Evolutionary conservation across 2,888 invertebrate genomes (phyloP), one percentile per base, ranked within the genome.

Genomic region (Oscheius onirici): DNA sequence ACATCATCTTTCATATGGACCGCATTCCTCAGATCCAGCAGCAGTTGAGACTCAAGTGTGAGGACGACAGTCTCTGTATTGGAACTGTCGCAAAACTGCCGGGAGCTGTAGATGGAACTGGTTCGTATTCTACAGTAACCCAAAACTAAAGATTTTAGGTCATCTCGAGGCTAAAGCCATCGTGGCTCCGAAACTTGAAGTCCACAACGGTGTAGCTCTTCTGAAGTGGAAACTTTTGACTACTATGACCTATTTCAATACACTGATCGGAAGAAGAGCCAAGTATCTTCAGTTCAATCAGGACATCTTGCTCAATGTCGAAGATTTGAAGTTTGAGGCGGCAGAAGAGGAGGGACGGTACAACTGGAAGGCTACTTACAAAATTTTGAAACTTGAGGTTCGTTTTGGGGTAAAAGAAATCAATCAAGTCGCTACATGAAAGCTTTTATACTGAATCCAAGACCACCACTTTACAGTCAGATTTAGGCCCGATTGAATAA

Each of bases 1-100:
- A 70, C 55, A 63, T 63, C 41, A 63, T 63, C 40, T 70, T 70
- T 52, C 61, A 70, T 13, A 13, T 70, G 26, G 52, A 70, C 43
- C 51, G 54, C 34, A 52, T 70, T 24, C 54, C 61, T 22, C 26
- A 70, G 51, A 61, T 70, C 26, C 28, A 63, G 11, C 15, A 70
- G 6, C 52, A 44, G 17, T 22, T 70, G 28, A 34, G 26, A 5
- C 28, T 63, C 15, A 52, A 61, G n/a, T 70, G 70, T 52, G 22
- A 34, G 1, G 70, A 61, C 1, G 44, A 22, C 13, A 52, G 52
- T 15, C 15, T 46, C 11, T 70, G 70, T 34, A 17, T 70, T 10
- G 70, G 70, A 6, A 63, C 34, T 20, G 24, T 63, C 22, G 28
- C 52, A 5, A 40, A 63, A 6, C 54, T 70, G 17, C 61, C 22